Evolutionary conservation across 1,140 invertebrate genomes (phyloP).

Genomic region (Nautilus pompilius): DNA sequence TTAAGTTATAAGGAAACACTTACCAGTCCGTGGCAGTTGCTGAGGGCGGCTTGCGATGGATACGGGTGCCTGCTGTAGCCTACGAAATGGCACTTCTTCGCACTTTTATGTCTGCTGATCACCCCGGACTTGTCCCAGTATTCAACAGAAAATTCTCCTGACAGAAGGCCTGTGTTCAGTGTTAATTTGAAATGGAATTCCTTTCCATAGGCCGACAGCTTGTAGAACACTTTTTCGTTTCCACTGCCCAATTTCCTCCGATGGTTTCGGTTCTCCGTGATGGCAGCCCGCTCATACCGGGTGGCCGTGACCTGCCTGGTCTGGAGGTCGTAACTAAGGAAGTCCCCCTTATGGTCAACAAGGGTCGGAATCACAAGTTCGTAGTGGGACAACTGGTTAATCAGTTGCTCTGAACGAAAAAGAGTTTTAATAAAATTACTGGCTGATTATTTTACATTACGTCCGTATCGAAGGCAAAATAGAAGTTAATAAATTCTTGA

Average conservation of each 20-base stretch:
- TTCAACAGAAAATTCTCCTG: constrained; percentile 30
- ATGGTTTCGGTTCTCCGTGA: background rate
- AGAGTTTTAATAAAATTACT: no score
- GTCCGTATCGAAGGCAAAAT: no score
- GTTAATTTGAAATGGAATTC: constrained; percentile 41
- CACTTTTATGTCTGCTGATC: constrained; percentile 2
- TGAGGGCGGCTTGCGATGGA: constrained; percentile 33
- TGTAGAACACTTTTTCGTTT: constrained; percentile 43
- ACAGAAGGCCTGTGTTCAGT: constrained; percentile 28
- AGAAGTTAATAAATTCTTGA: no score
- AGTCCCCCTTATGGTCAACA: constrained; percentile 31
- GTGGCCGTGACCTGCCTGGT: no score
- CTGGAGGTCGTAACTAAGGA: constrained; percentile 36
- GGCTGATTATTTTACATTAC: no score
- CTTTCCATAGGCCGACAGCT: constrained; percentile 35
- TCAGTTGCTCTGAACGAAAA: constrained; percentile 24
- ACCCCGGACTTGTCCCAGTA: constrained; percentile 19
- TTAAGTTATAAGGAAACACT: constrained; percentile 16
- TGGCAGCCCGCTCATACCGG: background rate
- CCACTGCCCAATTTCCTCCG: background rate
- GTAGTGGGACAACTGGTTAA: constrained; percentile 27
- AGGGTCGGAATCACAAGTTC: constrained; percentile 34
- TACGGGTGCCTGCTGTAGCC: constrained; percentile 20
- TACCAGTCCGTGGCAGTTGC: constrained; percentile 46
- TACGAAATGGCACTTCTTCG: constrained; percentile 36